phyloP scores from a whole-genome alignment of 2,113 vertebrate species.

The Capricornis sumatraensis region DNA sequence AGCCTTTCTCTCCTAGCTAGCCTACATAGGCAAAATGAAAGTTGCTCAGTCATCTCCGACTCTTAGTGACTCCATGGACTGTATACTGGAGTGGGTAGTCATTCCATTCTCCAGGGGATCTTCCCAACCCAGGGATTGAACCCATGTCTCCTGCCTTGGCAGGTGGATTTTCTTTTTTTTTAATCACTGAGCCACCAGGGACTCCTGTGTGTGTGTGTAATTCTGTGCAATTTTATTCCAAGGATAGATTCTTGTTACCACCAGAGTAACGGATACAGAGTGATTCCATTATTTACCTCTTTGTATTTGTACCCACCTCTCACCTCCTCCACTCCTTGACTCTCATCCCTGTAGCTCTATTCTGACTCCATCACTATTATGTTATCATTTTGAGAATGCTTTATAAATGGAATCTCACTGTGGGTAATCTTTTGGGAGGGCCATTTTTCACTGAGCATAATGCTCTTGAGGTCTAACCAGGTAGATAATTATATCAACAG shows the following conservation, averaged over 20 bases:
- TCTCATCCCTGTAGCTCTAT: too few relatives aligned
- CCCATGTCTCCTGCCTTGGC: not conserved
- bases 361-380: not conserved
- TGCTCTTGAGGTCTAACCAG: not conserved
- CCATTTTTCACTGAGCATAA: not conserved
- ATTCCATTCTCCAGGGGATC: not conserved
- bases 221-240: not conserved
- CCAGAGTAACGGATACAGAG: not conserved
- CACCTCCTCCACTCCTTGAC: not conserved
- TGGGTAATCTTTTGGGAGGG: not conserved
- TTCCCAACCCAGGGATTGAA: not conserved
- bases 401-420: not conserved
- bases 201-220: not conserved
- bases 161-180: not conserved
- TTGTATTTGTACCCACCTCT: not conserved
- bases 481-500: not conserved
- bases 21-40: not conserved
- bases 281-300: not conserved
- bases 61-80: not conserved
- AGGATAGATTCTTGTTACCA: not conserved
- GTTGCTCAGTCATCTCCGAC: fast-evolving
- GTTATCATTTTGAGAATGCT: not conserved
- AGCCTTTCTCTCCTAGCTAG: not conserved
- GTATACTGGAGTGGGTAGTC: not conserved
- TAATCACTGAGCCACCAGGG: not conserved